Evolutionary conservation across 2,797 vertebrate species (phyloP), one percentile per base, ranked within the genome.

Genomic region (Chaetodon trifasciatus): DNA sequence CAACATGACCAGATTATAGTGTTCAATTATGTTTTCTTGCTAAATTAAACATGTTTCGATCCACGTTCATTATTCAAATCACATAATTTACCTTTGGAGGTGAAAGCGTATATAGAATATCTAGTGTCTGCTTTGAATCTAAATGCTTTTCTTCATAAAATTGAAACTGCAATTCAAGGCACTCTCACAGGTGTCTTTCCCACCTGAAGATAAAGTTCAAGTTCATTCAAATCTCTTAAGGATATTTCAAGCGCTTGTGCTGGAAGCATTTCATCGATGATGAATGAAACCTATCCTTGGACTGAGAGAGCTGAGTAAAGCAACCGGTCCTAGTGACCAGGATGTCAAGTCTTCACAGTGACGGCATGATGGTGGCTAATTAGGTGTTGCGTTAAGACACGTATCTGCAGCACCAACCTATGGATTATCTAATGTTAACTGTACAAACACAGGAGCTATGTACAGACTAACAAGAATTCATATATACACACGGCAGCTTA

Each of bases 321-420:
- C 84, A 74, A 73, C 76, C 28, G 72, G 85, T 74, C 86, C 87
- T 92, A 84, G 57, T 73, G 89, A 86, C 91, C 88, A 83, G 60
- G 76, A 90, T 86, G 94, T 93, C 88, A 93, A 95, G 86, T 85
- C 70, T 89, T 96, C 96, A 97, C 96, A 97, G 96, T 95, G 96
- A 96, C 74, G 32, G 90, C 92, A 87, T 91, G 93, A 92, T 79
- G 89, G 83, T 83, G 82, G 80, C 71, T 82, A 86, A 83, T 78
- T 50, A 89, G 23, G 83, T 76, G 91, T 68, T 93, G 94, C 93
- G 83, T 76, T 86, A 80, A 90, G 79, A 92, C 80, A 88, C 74
- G n/a, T 57, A 83, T 69, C 87, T 90, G 87, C 91, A 92, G 84
- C 87, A 91, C 85, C 87, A 44, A 82, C 73, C 86, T 86, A 92